Base-by-base conservation (phyloP, 2,888 invertebrate genomes). In the Torymus texanus region DNA sequence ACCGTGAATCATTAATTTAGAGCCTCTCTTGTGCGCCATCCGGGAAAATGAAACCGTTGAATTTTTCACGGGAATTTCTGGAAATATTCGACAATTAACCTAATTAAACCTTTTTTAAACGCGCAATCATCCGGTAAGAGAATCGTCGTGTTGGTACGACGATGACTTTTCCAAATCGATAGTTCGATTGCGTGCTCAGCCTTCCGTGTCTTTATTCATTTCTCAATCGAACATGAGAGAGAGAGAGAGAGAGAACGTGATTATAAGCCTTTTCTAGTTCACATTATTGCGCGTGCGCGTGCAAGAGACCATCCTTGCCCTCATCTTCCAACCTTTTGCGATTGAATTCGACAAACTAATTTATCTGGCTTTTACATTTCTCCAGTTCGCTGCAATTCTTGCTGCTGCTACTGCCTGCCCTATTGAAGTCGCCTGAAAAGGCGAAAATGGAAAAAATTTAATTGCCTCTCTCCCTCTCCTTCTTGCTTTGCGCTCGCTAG, bases 271-370 rank as follows among this genome's bases (percentile, higher is more conserved):
- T 53, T 55, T 55, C 29, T 12, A n/a, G 51, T 59, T 58, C n/a
- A 58, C 41, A 8, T 41, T 41, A 41, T 41, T 5, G 3, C 5
- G 29, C 29, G 29, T 8, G 41, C 8, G 41, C 41, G 41, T 8
- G 41, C 8, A 8, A 8, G 21, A 21, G 21, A 21, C 24, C 41
- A 51, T 75, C n/a, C 70, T 62, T 51, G 50, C 3, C 62, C 2
- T 14, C 29, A 29, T 2, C 29, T 5, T 41, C 8, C 41, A 8
- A 41, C 41, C 41, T 41, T 41, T 16, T 56, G 10, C 56, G 14
- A 58, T 70, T 70, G 18, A 58, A 65, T 75, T 75, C 53, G 63
- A 61, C 65, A 71, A 75, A 74, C 66, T 75, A 55, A 71, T 74
- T 79, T 62, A 75, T 58, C 65, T 50, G 53, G n/a, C 59, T 72